Percentiles rank a stretch among this genome's conserved stretches.
phyloP scores from a whole-genome alignment of 1,140 invertebrate genomes.

The Caenorhabditis remanei region DNA sequence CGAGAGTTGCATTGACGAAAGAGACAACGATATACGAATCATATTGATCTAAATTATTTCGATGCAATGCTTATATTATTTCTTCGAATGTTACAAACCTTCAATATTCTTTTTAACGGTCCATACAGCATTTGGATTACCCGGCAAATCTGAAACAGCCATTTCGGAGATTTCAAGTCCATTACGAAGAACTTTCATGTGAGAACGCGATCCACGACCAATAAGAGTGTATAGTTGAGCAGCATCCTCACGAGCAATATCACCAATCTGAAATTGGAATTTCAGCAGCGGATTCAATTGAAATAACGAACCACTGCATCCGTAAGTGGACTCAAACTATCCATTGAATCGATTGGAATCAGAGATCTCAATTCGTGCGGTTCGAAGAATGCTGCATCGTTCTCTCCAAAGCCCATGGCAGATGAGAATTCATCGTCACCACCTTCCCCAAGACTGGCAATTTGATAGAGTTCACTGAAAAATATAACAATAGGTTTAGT shows the following conservation, averaged over 20 bases:
- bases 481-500: constrained; percentile 4
- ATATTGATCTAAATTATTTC: constrained; percentile 89
- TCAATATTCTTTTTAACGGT: constrained; percentile 95
- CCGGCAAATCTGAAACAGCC: constrained; percentile 98
- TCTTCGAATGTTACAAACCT: constrained; percentile 81
- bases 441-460: constrained; percentile 93
- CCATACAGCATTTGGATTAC: constrained; percentile 99
- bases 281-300: neutral
- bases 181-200: constrained; percentile 90
- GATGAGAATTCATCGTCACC: constrained; percentile 97
- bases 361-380: constrained; percentile 93
- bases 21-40: constrained; percentile 99
- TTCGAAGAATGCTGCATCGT: constrained; percentile 98
- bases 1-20: constrained; percentile 98
- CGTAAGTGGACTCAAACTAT: constrained; percentile 91
- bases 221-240: constrained; percentile 96
- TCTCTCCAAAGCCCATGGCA: constrained; percentile 88
- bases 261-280: constrained; percentile 78
- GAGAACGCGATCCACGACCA: constrained; percentile 92
- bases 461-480: constrained; percentile 94
- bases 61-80: constrained; percentile 4
- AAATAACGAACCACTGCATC: neutral
- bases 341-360: constrained; percentile 96
- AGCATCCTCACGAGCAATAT: constrained; percentile 94
- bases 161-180: constrained; percentile 98